A percentile compares a stretch with the other conserved stretches of the same genome.
phyloP scores from a whole-genome alignment of 2,888 invertebrate genomes.

The Acrobeloides nanus region DNA sequence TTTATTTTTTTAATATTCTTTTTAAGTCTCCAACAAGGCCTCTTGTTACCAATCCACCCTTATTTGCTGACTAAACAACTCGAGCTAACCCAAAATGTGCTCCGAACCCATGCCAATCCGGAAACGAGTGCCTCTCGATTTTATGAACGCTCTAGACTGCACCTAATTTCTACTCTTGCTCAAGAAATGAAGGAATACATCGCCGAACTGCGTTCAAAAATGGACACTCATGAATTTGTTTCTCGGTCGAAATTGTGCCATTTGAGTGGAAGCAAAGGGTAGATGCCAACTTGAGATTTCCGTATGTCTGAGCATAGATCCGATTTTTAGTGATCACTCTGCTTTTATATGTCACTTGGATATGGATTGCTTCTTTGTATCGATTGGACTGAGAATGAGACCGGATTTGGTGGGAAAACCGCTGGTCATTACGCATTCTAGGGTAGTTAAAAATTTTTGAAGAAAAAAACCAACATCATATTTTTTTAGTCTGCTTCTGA shows the following conservation, averaged over 20 bases:
- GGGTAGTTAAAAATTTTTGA: no score
- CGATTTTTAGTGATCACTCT: conserved; percentile 6
- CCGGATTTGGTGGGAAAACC: conserved; percentile 73
- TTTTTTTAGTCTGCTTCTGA: conserved; percentile 18
- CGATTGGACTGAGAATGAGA: conserved; percentile 75
- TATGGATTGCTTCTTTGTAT: conserved; percentile 98
- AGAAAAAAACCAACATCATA: background rate
- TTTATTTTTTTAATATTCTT: no score
- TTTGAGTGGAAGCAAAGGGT: conserved; percentile 9
- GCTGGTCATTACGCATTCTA: conserved; percentile 47
- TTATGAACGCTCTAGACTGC: conserved; percentile 83
- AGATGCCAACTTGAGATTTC: no score
- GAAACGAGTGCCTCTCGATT: no score
- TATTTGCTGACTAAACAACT: no score
- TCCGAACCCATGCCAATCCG: no score
- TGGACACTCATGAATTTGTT: conserved; percentile 4
- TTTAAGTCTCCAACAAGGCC: no score
- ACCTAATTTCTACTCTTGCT: conserved; percentile 85
- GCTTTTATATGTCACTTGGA: conserved; percentile 89
- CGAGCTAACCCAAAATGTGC: no score
- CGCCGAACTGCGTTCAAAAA: conserved; percentile 17
- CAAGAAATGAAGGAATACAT: conserved; percentile 81
- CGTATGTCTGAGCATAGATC: background rate
- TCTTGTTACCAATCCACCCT: no score
- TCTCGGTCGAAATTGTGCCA: conserved; percentile 12